Percentiles rank a stretch among this genome's conserved stretches.
Evolutionary conservation across 2,888 invertebrate genomes (phyloP).

Genomic region (Phaonia tiefii): DNA sequence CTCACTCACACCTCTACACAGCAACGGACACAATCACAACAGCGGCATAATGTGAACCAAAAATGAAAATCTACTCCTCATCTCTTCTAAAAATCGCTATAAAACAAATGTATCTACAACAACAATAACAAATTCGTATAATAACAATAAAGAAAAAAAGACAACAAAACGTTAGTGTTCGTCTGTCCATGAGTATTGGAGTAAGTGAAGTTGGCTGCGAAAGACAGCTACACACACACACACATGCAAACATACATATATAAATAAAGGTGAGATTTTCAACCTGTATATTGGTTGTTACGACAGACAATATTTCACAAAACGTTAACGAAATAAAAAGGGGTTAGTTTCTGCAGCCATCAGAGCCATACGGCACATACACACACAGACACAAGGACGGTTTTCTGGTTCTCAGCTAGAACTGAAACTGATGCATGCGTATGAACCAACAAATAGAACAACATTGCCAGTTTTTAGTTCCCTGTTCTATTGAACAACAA

Average conservation of each 20-base stretch:
- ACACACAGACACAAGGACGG: too few relatives aligned
- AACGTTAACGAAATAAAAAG: constrained; percentile 52
- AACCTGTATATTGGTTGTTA: constrained; percentile 43
- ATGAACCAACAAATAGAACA: constrained; percentile 12
- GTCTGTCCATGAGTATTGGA: constrained; percentile 6
- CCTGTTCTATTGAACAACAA: constrained; percentile 27
- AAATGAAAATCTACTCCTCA: constrained; percentile 65
- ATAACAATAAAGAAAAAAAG: constrained; percentile 29
- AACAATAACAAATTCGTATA: constrained; percentile 14
- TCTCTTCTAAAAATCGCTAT: constrained; percentile 59
- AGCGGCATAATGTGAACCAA: constrained; percentile 34
- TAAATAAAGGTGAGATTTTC: constrained; percentile 61
- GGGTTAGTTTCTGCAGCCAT: constrained; percentile 54
- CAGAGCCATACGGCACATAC: constrained; percentile 22
- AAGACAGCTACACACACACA: constrained; percentile 4
- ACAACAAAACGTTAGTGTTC: constrained; percentile 14
- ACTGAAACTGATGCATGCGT: constrained; percentile 2
- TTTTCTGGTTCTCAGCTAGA: background rate
- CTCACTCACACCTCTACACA: constrained; percentile 18
- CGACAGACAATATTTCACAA: constrained; percentile 49
- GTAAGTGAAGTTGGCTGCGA: constrained; percentile 11
- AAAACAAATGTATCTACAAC: constrained; percentile 58
- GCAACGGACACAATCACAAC: background rate
- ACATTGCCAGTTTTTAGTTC: background rate
- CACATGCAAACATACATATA: constrained; percentile 12